Percentiles rank a stretch among this genome's conserved stretches.
Conservation (phyloP, 2,797 vertebrate genomes). For the Limosa lapponica region DNA sequence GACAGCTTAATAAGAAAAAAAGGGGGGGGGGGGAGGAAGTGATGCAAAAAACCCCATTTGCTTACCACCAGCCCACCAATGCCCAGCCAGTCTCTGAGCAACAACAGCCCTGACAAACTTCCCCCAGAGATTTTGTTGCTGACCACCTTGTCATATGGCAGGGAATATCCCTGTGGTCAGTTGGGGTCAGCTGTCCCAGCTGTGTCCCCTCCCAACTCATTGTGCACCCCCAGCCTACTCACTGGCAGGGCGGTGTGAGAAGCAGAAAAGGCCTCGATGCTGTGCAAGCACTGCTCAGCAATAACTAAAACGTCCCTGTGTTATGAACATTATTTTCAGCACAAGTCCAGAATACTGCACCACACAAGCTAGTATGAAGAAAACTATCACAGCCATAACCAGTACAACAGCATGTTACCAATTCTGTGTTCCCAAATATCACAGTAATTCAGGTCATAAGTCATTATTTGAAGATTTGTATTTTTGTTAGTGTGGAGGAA, state of each 20-base stretch:
- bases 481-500: background rate
- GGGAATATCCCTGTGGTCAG: background rate
- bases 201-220: background rate
- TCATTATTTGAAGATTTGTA: background rate
- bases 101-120: background rate
- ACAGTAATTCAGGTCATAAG: background rate
- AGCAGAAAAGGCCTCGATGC: background rate
- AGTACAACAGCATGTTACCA: background rate
- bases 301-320: background rate
- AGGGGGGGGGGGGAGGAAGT: background rate
- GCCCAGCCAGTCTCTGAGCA: background rate
- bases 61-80: background rate
- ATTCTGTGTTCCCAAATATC: background rate
- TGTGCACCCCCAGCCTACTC: background rate
- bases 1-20: background rate
- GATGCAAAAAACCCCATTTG: accelerated
- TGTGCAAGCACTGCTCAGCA: background rate
- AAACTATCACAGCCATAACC: background rate
- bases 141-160: background rate
- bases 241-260: accelerated
- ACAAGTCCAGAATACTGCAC: background rate
- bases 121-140: background rate
- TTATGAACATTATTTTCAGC: background rate
- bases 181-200: background rate
- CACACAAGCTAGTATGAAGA: background rate